phyloP scores from a whole-genome alignment of 2,888 invertebrate genomes.

The Cerceris ruficornis region DNA sequence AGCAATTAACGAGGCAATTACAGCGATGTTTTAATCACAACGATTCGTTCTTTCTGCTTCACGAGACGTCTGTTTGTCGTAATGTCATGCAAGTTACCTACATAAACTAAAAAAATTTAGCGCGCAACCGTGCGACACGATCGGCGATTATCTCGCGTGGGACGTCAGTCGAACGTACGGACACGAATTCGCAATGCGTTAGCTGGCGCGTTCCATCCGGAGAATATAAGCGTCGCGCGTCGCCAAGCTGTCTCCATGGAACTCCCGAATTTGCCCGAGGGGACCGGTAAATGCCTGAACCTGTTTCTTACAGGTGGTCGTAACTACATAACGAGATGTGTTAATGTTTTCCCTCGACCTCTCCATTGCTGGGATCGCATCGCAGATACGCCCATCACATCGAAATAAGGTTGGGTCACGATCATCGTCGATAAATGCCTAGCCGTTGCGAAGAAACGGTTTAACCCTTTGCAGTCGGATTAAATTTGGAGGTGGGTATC shows the following conservation, averaged over 20 bases:
- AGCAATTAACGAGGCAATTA: background rate
- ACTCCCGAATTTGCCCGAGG: slow-evolving; percentile 65
- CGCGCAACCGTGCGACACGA: background rate
- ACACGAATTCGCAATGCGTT: slow-evolving; percentile 13
- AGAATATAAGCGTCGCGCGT: slow-evolving; percentile 34
- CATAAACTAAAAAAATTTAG: background rate
- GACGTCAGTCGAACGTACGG: background rate
- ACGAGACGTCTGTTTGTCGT: slow-evolving; percentile 9
- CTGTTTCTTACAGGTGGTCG: slow-evolving; percentile 67
- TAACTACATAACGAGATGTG: slow-evolving; percentile 52
- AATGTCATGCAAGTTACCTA: background rate
- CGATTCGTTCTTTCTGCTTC: slow-evolving; percentile 19
- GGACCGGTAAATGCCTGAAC: slow-evolving; percentile 60
- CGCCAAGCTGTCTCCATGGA: slow-evolving; percentile 67
- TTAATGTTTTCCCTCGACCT: slow-evolving; percentile 44
- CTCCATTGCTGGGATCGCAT: slow-evolving; percentile 18
- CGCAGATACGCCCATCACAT: slow-evolving; percentile 51
- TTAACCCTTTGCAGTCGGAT: no score
- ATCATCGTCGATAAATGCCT: slow-evolving; percentile 12
- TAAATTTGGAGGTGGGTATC: no score
- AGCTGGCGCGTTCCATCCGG: slow-evolving; percentile 19
- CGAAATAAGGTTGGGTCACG: slow-evolving; percentile 56
- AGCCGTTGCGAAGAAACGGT: background rate
- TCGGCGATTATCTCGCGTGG: slow-evolving; percentile 1
- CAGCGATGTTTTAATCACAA: background rate